Evolutionary conservation across 2,113 vertebrate species (phyloP).

Genomic region (Dipodomys stephensi): DNA sequence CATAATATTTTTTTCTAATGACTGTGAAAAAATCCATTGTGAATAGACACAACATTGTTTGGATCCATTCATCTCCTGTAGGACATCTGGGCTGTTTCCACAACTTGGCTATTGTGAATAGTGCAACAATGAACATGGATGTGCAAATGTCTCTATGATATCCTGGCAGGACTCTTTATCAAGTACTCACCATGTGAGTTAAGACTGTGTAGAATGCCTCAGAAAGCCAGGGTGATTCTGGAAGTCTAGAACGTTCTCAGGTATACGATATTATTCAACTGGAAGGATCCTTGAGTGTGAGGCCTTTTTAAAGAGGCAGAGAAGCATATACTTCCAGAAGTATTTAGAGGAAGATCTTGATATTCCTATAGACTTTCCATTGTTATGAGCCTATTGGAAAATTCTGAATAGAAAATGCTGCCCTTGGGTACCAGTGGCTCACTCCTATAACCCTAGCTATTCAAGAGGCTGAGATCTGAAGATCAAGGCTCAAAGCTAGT

Average conservation of each 20-base stretch:
- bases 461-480: no score
- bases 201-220: conserved; percentile 19
- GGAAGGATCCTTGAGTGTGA: neutral
- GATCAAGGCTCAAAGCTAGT: no score
- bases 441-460: no score
- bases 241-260: conserved; percentile 6
- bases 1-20: no score
- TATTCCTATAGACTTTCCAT: neutral
- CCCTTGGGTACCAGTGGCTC: neutral
- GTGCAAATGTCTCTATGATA: neutral
- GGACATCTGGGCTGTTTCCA: no score
- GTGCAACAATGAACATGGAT: no score
- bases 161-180: conserved; percentile 55
- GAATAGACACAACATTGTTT: no score
- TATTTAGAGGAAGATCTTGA: no score
- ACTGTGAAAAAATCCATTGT: no score
- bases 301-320: neutral
- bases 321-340: neutral
- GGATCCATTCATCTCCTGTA: no score
- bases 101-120: no score
- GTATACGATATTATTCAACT: neutral
- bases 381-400: neutral
- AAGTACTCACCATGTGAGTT: conserved; percentile 21
- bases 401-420: neutral
- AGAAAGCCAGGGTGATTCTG: neutral